A percentile compares a stretch with the other conserved stretches of the same genome.
These are phyloP conservation scores for Pantherophis guttatus DNA, from an alignment of 2,113 vertebrate genomes.

Conservation along the genomic window DNA sequence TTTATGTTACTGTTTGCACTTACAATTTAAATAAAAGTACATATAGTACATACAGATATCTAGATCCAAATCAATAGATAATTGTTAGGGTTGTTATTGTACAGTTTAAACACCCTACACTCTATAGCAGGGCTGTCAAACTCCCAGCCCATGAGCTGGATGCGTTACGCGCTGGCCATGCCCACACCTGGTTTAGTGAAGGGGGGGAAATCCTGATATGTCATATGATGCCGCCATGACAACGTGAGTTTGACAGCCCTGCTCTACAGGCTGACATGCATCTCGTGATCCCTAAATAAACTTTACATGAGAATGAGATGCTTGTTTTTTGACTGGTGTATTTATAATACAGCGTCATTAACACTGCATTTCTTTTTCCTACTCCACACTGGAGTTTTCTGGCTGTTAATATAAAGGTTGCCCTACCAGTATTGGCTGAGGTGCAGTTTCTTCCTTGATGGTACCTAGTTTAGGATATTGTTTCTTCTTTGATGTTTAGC, in stretches of 20 bases:
- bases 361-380: neutral
- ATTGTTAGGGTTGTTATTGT: neutral
- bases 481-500: neutral
- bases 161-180: rapidly evolving
- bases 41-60: neutral
- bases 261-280: neutral
- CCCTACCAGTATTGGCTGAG: neutral
- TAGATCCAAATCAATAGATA: neutral
- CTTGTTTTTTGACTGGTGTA: neutral
- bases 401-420: neutral
- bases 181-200: too few relatives aligned
- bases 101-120: neutral
- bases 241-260: too few relatives aligned
- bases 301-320: neutral
- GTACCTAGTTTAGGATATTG: neutral
- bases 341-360: neutral
- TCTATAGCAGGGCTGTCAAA: neutral
- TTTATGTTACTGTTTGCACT: neutral
- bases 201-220: too few relatives aligned
- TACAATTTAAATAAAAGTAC: neutral
- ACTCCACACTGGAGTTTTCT: neutral
- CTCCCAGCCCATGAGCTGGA: too few relatives aligned
- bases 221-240: too few relatives aligned
- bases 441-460: neutral
- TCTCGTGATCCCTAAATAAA: neutral